Conservation (phyloP, 2,888 invertebrate species). For the Drosophila aldrichi region DNA sequence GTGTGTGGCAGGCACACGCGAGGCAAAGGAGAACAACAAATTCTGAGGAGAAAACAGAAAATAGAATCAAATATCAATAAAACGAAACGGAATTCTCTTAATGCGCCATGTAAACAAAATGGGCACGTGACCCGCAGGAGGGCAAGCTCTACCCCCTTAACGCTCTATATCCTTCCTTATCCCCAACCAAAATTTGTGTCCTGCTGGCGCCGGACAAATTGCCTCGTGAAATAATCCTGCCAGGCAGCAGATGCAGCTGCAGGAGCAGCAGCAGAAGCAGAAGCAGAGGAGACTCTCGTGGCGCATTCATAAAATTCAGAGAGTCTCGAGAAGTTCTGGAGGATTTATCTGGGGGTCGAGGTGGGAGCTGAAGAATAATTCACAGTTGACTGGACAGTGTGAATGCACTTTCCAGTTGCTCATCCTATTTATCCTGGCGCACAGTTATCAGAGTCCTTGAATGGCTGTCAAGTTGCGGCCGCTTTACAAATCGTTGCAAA, state of each 20-base stretch:
- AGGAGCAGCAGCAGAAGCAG: background rate
- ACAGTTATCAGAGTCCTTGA: constrained; percentile 41
- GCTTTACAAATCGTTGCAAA: constrained; percentile 59
- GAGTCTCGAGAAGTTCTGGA: constrained; percentile 6
- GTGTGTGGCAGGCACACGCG: constrained; percentile 38
- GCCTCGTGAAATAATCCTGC: constrained; percentile 60
- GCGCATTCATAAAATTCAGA: constrained; percentile 55
- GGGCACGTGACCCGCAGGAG: constrained; percentile 79
- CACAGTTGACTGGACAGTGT: constrained; percentile 41
- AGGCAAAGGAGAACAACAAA: constrained; percentile 44
- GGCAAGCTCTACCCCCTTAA: background rate
- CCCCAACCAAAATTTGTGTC: constrained; percentile 28
- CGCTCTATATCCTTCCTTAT: background rate
- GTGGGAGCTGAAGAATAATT: constrained; percentile 41
- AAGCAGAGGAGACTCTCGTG: constrained; percentile 19
- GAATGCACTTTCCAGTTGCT: constrained; percentile 33
- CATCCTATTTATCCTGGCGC: constrained; percentile 8
- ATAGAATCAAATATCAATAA: constrained; percentile 76
- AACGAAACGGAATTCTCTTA: constrained; percentile 80
- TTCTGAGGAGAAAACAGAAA: constrained; percentile 44
- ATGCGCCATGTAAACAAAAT: constrained; percentile 83
- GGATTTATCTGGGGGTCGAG: constrained; percentile 1
- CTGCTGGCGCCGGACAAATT: constrained; percentile 65
- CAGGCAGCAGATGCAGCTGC: constrained; percentile 45
- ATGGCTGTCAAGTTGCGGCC: constrained; percentile 56